These are phyloP conservation scores for Atherix ibis DNA, from an alignment of 2,888 invertebrate genomes.

Conservation along the genomic window DNA sequence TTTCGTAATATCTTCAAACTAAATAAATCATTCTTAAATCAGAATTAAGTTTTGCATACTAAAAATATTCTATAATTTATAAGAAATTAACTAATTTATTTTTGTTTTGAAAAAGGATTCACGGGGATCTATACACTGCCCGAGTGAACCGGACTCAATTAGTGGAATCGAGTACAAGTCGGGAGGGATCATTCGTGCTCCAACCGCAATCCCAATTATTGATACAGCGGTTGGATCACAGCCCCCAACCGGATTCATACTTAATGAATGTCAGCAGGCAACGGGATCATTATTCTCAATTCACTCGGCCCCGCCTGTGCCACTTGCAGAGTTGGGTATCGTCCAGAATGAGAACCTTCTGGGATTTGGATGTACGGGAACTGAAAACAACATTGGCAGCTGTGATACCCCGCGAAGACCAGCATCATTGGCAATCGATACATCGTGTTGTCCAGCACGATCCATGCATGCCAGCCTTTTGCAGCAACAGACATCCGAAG, in stretches of 20 bases:
- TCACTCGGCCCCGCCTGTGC: slow-evolving; percentile 48
- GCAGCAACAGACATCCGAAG: slow-evolving; percentile 33
- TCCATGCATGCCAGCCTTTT: slow-evolving; percentile 30
- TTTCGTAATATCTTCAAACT: too few species aligned
- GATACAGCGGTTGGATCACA: slow-evolving; percentile 16
- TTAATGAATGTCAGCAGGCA: slow-evolving; percentile 23
- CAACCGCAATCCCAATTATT: slow-evolving; percentile 17
- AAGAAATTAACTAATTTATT: too few species aligned
- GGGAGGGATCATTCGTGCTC: slow-evolving; percentile 30
- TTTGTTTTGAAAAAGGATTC: too few species aligned
- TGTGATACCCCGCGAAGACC: slow-evolving; percentile 30
- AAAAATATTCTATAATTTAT: too few species aligned
- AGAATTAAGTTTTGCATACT: too few species aligned
- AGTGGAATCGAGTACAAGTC: slow-evolving; percentile 33
- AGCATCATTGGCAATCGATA: slow-evolving; percentile 35
- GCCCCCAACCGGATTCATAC: slow-evolving; percentile 16
- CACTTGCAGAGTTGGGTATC: slow-evolving; percentile 30
- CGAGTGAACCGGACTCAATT: slow-evolving; percentile 35
- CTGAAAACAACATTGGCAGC: slow-evolving; percentile 15
- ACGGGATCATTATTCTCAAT: slow-evolving; percentile 48
- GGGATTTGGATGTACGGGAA: slow-evolving; percentile 14
- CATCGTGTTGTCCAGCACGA: slow-evolving; percentile 20
- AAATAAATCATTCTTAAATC: too few species aligned
- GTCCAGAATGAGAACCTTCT: slow-evolving; percentile 16
- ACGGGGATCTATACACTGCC: slow-evolving; percentile 33